Evolutionary conservation across 2,797 vertebrate species (phyloP).

Genomic region (Spea hammondii): DNA sequence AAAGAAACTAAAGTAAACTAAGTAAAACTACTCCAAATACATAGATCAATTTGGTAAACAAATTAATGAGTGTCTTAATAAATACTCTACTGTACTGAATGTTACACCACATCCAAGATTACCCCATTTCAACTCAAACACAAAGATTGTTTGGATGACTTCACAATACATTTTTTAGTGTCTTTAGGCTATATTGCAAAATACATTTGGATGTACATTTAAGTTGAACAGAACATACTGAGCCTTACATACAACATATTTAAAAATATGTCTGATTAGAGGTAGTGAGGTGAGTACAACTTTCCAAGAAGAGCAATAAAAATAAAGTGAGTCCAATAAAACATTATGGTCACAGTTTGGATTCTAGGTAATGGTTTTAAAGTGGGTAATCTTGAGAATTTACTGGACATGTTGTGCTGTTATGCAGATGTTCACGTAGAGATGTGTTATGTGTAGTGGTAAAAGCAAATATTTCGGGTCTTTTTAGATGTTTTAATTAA

Average conservation of each 20-base stretch:
- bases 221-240: neutral
- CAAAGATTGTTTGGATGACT: conserved; percentile 7
- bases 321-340: conserved; percentile 50
- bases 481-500: too few relatives aligned
- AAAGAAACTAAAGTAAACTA: conserved; percentile 13
- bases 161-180: conserved; percentile 2
- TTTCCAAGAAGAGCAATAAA: conserved; percentile 42
- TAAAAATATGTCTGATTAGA: conserved; percentile 7
- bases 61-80: conserved; percentile 20
- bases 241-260: neutral
- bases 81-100: conserved; percentile 9
- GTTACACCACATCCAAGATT: neutral
- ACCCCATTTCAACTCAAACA: neutral
- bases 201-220: neutral
- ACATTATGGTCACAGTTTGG: conserved; percentile 21
- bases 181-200: neutral
- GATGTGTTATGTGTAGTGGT: neutral
- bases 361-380: conserved; percentile 32
- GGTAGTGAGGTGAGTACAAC: conserved; percentile 2
- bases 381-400: conserved; percentile 29
- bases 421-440: conserved; percentile 24
- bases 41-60: conserved; percentile 38
- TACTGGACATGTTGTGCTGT: conserved; percentile 24
- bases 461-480: neutral
- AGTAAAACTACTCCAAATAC: conserved; percentile 9